Evolutionary conservation across 2,888 invertebrate species (phyloP).

Genomic region (Harpalus rufipes): DNA sequence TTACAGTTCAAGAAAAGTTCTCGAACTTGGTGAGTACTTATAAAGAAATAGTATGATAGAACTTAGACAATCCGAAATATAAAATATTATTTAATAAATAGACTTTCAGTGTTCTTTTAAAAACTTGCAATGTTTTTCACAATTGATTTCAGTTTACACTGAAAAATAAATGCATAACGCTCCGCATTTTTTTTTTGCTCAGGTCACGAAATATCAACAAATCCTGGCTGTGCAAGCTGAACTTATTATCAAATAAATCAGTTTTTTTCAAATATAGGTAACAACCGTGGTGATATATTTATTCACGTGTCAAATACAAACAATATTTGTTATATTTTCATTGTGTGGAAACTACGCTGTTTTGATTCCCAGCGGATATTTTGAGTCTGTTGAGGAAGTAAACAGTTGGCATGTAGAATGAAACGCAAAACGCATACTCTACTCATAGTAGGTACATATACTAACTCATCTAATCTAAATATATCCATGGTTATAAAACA

Average conservation of each 20-base stretch:
- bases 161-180: no score
- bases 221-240: neutral
- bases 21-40: no score
- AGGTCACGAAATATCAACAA: no score
- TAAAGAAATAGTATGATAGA: no score
- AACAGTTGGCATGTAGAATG: slow-evolving; percentile 40
- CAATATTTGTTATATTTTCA: slow-evolving; percentile 4
- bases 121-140: no score
- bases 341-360: slow-evolving; percentile 21
- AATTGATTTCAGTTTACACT: no score
- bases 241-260: neutral
- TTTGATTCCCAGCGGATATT: slow-evolving; percentile 38
- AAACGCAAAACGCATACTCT: slow-evolving; percentile 24
- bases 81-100: no score
- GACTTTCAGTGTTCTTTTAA: no score
- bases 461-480: slow-evolving; percentile 28
- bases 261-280: neutral
- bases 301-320: neutral
- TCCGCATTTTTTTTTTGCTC: neutral
- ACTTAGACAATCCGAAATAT: no score
- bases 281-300: neutral
- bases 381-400: slow-evolving; percentile 35
- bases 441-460: slow-evolving; percentile 2
- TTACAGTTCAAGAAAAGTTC: no score
- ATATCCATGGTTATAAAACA: slow-evolving; percentile 16